Conservation (phyloP, 2,113 vertebrate genomes). For the Atractosteus spatula region DNA sequence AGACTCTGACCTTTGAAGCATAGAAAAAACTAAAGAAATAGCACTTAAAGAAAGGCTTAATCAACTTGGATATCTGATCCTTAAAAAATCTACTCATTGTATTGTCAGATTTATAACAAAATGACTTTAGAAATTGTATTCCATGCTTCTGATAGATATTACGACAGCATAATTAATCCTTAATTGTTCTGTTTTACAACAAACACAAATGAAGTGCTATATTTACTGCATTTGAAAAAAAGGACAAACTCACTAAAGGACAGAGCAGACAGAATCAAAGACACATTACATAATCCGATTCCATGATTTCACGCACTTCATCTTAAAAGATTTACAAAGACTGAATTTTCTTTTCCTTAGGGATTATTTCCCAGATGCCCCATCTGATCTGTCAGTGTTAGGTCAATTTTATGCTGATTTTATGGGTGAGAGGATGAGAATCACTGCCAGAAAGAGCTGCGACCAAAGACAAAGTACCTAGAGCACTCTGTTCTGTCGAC, state of each 20-base stretch:
- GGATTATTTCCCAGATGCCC: conserved; percentile 43
- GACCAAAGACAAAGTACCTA: conserved; percentile 14
- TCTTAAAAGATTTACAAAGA: conserved; percentile 60
- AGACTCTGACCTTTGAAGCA: conserved; percentile 36
- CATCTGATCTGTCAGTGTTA: conserved; percentile 60
- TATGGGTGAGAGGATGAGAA: conserved; percentile 73
- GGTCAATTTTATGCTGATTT: conserved; percentile 79
- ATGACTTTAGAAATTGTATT: not conserved
- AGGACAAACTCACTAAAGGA: conserved; percentile 42
- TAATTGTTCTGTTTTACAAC: conserved; percentile 2
- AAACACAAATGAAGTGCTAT: conserved; percentile 12
- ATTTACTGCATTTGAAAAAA: conserved; percentile 27
- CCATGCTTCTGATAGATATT: not conserved
- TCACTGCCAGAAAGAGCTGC: conserved; percentile 28
- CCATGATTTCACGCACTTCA: conserved; percentile 61
- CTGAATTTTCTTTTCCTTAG: conserved; percentile 47
- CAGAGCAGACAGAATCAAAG: conserved; percentile 42
- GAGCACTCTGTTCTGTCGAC: not conserved
- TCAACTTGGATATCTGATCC: not conserved
- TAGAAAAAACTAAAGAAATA: not conserved
- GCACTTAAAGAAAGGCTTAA: too few relatives aligned
- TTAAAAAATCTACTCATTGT: too few relatives aligned
- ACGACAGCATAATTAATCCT: not conserved
- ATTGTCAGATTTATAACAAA: too few relatives aligned
- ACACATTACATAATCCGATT: conserved; percentile 67